These are phyloP conservation scores for Oryzias celebensis DNA, from an alignment of 2,113 vertebrate genomes.

Conservation along the genomic window DNA sequence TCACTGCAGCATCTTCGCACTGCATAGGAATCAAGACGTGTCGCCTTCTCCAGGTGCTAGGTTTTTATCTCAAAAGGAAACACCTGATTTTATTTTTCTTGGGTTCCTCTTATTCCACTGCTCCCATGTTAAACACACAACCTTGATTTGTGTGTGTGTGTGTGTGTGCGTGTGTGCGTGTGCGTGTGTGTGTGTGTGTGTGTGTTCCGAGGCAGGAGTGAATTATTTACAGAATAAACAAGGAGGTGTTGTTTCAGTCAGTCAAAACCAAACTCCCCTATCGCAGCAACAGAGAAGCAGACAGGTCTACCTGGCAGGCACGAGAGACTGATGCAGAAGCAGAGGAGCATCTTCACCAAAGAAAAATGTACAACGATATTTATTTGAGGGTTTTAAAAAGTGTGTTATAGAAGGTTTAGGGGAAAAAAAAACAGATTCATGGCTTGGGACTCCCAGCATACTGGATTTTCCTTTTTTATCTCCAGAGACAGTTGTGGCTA, in stretches of 20 bases:
- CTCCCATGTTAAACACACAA: constrained; percentile 71
- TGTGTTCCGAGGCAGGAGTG: constrained; percentile 60
- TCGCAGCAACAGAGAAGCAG: constrained; percentile 56
- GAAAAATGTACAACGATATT: constrained; percentile 38
- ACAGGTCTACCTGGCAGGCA: constrained; percentile 66
- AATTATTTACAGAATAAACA: constrained; percentile 80
- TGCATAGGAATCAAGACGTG: constrained; percentile 67
- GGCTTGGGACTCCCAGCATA: constrained; percentile 58
- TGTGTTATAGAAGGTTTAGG: neutral
- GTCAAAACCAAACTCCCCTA: constrained; percentile 58
- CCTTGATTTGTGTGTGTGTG: constrained; percentile 47
- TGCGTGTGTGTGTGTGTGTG: constrained; percentile 14
- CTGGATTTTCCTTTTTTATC: constrained; percentile 54
- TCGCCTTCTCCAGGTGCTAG: constrained; percentile 67
- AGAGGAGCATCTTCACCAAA: constrained; percentile 48
- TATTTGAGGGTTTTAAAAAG: constrained; percentile 11
- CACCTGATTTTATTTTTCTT: constrained; percentile 54
- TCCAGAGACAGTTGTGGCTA: constrained; percentile 59
- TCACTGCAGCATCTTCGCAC: constrained; percentile 58
- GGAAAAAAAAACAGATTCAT: constrained; percentile 52
- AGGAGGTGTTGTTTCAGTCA: constrained; percentile 70
- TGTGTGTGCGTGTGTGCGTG: constrained; percentile 49
- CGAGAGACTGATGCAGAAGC: constrained; percentile 35
- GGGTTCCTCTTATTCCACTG: constrained; percentile 56
- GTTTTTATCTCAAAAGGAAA: constrained; percentile 73